Percentiles rank a stretch among this genome's conserved stretches.
These are phyloP conservation scores for Gymnogyps californianus DNA, from an alignment of 2,113 vertebrate genomes.

Conservation along the genomic window DNA sequence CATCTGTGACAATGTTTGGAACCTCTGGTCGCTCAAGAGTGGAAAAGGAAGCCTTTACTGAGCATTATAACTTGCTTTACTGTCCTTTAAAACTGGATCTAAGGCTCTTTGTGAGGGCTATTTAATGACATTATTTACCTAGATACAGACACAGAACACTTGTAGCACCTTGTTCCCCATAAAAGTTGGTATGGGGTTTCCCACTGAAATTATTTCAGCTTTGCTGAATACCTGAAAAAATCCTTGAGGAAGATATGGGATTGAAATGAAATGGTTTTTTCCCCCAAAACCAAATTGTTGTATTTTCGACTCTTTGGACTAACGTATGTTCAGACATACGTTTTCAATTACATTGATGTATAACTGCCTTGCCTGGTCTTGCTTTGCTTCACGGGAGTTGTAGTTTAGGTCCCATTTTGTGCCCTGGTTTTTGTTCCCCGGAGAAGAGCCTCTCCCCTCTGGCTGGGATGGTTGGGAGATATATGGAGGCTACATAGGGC, in stretches of 20 bases:
- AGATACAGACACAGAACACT: not conserved
- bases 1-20: not conserved
- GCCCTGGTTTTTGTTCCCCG: not conserved
- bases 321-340: not conserved
- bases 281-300: not conserved
- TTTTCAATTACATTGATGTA: not conserved
- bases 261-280: not conserved
- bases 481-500: not conserved
- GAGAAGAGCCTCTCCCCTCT: not conserved
- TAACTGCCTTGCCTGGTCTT: not conserved
- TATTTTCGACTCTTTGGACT: not conserved
- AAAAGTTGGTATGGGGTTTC: not conserved
- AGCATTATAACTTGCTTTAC: not conserved
- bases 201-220: not conserved
- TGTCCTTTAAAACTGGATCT: not conserved
- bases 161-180: not conserved
- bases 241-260: not conserved
- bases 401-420: not conserved
- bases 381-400: not conserved
- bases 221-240: not conserved
- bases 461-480: not conserved
- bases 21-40: rapidly evolving
- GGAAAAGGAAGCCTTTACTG: not conserved
- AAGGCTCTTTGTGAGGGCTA: not conserved
- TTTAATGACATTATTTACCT: not conserved